Conservation (phyloP, 2,888 invertebrate genomes). For the Oscheius sp. region DNA sequence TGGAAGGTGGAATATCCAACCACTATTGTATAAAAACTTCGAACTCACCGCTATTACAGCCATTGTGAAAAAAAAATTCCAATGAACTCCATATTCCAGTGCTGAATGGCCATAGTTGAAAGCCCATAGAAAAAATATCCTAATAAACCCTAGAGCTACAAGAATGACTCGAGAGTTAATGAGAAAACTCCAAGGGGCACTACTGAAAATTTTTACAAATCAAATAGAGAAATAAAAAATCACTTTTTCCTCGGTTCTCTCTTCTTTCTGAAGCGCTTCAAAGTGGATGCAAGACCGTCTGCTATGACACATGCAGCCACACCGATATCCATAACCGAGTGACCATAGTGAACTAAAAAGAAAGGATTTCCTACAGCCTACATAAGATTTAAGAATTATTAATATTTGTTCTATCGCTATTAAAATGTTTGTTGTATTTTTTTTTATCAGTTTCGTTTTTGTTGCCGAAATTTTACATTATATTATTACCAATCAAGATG, state of each 20-base stretch:
- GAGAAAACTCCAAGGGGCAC: constrained; percentile 17
- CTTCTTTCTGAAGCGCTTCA: constrained; percentile 30
- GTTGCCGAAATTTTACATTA: neutral
- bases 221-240: neutral
- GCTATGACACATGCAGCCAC: constrained; percentile 86
- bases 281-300: constrained; percentile 75
- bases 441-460: neutral
- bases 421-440: neutral
- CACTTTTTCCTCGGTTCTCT: constrained; percentile 4
- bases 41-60: constrained; percentile 76
- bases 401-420: too few species aligned
- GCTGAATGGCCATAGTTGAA: constrained; percentile 86
- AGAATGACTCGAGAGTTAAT: constrained; percentile 68
- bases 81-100: constrained; percentile 93
- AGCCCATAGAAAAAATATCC: constrained; percentile 72
- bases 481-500: constrained; percentile 46
- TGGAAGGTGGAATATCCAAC: too few species aligned
- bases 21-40: neutral
- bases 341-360: constrained; percentile 57
- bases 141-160: constrained; percentile 71
- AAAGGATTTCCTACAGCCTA: too few species aligned
- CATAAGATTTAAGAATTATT: too few species aligned
- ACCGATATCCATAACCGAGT: constrained; percentile 88
- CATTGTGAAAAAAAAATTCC: constrained; percentile 97
- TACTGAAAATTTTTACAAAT: neutral